These are phyloP conservation scores for Acanthisitta chloris DNA, from an alignment of 2,113 vertebrate species.

Conservation along the genomic window DNA sequence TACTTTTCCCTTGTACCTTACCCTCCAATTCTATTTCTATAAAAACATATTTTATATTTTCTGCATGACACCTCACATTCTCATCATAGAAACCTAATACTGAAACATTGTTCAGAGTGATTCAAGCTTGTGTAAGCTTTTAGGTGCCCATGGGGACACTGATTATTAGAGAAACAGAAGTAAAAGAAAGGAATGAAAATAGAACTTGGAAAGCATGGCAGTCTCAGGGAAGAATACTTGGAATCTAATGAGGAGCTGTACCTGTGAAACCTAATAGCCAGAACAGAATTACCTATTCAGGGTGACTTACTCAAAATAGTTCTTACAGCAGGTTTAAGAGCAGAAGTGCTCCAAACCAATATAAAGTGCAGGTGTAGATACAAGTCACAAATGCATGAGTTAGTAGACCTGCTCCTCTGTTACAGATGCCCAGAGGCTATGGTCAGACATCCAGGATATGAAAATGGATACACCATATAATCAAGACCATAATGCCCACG, in stretches of 20 bases:
- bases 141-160: not conserved
- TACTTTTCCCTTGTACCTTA: not conserved
- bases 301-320: not conserved
- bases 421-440: constrained; percentile 61
- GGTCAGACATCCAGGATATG: constrained; percentile 49
- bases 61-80: not conserved
- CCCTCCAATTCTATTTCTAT: not conserved
- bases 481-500: constrained; percentile 53
- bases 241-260: constrained; percentile 2
- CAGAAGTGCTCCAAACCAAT: not conserved
- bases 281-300: not conserved
- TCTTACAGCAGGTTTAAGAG: constrained; percentile 22
- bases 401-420: not conserved
- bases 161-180: not conserved
- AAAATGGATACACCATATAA: constrained; percentile 62
- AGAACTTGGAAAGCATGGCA: not conserved
- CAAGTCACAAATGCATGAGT: constrained; percentile 37
- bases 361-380: constrained; percentile 20
- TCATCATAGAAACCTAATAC: not conserved
- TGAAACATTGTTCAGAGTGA: not conserved
- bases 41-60: not conserved
- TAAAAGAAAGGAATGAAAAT: not conserved
- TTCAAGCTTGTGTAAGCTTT: not conserved
- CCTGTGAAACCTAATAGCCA: not conserved
- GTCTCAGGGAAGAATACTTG: not conserved